A percentile compares a stretch with the other conserved stretches of the same genome.
phyloP scores from a whole-genome alignment of 2,113 vertebrate genomes.

The Aldabrachelys gigantea region DNA sequence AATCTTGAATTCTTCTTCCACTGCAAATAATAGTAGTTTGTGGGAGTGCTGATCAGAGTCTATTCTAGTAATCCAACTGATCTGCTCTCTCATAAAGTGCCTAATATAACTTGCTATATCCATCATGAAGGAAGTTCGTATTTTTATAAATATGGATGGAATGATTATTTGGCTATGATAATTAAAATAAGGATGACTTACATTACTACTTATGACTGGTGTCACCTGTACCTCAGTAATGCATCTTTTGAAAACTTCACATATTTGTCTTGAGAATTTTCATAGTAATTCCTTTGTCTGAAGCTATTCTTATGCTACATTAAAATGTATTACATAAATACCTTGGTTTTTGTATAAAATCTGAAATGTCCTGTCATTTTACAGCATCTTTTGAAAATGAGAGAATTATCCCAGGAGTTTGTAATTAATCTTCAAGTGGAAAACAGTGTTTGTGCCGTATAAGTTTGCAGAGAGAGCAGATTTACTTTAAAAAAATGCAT shows the following conservation, averaged over 20 bases:
- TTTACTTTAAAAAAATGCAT: neutral
- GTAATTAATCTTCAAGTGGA: neutral
- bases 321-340: neutral
- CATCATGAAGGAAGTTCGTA: neutral
- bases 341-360: neutral
- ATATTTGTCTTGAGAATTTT: neutral
- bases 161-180: neutral
- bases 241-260: fast-evolving
- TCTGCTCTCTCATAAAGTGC: neutral
- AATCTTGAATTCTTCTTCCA: neutral
- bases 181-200: neutral
- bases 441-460: neutral
- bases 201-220: neutral
- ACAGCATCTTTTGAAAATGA: neutral
- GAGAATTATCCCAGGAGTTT: neutral
- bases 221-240: neutral
- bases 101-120: neutral
- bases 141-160: neutral
- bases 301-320: neutral
- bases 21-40: neutral
- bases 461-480: neutral
- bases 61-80: neutral
- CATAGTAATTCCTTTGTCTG: neutral
- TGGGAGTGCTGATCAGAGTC: neutral
- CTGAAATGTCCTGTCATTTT: neutral